Evolutionary conservation across 2,888 invertebrate genomes (phyloP).

Genomic region (Apodemia mormo): DNA sequence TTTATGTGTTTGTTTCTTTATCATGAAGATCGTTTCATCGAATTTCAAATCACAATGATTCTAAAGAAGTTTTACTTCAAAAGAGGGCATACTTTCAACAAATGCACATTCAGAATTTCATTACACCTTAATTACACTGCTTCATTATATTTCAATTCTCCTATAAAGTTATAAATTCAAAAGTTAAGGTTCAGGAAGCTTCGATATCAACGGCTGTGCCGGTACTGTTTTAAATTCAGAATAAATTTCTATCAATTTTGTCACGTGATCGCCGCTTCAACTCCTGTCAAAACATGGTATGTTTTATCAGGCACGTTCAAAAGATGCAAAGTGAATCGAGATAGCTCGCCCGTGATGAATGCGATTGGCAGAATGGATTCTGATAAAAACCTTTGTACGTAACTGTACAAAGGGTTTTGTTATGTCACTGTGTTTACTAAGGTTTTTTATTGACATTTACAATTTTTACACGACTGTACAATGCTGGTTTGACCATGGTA

Average conservation of each 20-base stretch:
- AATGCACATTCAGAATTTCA: not conserved
- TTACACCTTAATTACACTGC: too few species aligned
- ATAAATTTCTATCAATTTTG: conserved; percentile 26
- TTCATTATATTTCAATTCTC: not conserved
- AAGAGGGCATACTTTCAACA: too few species aligned
- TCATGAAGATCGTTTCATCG: too few species aligned
- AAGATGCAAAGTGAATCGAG: conserved; percentile 44
- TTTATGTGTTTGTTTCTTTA: too few species aligned
- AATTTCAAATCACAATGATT: too few species aligned
- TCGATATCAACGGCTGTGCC: conserved; percentile 21
- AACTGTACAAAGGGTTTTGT: conserved; percentile 19
- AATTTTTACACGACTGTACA: conserved; percentile 17
- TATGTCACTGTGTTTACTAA: not conserved
- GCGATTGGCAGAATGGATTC: conserved; percentile 25
- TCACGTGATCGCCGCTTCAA: conserved; percentile 24
- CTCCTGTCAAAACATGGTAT: conserved; percentile 49
- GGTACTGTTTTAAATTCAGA: conserved; percentile 12
- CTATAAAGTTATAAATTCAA: conserved; percentile 4
- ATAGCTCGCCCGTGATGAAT: conserved; percentile 15
- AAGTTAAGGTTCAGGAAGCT: conserved; percentile 23
- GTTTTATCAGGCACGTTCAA: conserved; percentile 46
- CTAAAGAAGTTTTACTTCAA: too few species aligned
- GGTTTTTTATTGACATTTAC: not conserved
- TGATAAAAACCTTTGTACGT: conserved; percentile 21
- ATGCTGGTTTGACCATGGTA: not conserved